phyloP scores from a whole-genome alignment of 23 tunicate species.

The Phallusia fumigata region DNA sequence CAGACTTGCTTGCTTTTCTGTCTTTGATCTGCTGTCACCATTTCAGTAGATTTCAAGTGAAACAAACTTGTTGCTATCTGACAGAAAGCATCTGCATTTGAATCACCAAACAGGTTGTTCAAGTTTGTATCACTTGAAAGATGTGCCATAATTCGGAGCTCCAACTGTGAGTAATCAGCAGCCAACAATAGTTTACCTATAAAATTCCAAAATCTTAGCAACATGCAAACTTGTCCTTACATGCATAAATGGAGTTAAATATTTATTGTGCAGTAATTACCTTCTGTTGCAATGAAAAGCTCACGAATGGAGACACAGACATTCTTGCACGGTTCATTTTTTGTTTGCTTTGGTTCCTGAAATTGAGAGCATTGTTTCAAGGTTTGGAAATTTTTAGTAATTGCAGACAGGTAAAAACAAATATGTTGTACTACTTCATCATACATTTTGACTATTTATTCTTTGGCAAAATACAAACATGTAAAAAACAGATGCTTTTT shows the following conservation, averaged over 20 bases:
- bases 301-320: slow-evolving; percentile 17
- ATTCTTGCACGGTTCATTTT: no score
- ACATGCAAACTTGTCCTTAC: no score
- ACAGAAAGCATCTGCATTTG: slow-evolving; percentile 45
- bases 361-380: no score
- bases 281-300: slow-evolving; percentile 36
- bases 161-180: slow-evolving; percentile 91
- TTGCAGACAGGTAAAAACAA: no score
- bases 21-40: slow-evolving; percentile 63
- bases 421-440: no score
- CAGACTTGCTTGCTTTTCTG: slow-evolving; percentile 73
- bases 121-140: slow-evolving; percentile 63
- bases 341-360: no score
- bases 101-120: slow-evolving; percentile 22
- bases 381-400: no score
- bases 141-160: slow-evolving; percentile 89
- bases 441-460: no score
- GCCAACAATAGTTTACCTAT: slow-evolving; percentile 56
- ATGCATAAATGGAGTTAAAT: no score
- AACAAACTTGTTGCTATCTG: slow-evolving; percentile 47
- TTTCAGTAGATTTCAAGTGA: not conserved
- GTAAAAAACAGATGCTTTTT: no score
- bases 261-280: slow-evolving; percentile 1
- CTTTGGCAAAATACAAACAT: no score
- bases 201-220: not conserved